phyloP scores from a whole-genome alignment of 2,888 invertebrate species.

The Lycia hirtaria region DNA sequence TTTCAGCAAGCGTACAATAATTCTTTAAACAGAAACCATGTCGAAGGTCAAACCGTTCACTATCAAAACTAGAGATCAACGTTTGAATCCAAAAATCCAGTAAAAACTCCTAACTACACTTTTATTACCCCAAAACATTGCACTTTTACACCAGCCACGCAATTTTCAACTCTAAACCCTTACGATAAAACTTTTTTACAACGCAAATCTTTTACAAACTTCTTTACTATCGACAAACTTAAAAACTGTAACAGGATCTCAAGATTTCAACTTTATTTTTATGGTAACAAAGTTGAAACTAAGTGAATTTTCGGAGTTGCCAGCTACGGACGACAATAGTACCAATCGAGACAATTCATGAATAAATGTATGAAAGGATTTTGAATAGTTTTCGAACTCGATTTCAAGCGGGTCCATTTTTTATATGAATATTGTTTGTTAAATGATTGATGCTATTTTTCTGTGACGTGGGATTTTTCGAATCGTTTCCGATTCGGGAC shows the following conservation, averaged over 20 bases:
- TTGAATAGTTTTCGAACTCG: slow-evolving; percentile 42
- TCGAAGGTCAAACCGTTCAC: slow-evolving; percentile 16
- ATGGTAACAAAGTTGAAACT: slow-evolving; percentile 12
- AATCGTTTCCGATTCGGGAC: slow-evolving; percentile 11
- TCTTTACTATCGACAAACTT: slow-evolving; percentile 31
- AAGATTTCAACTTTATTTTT: slow-evolving; percentile 25
- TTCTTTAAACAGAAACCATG: slow-evolving; percentile 5
- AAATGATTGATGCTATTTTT: slow-evolving; percentile 34
- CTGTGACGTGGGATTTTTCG: slow-evolving; percentile 13
- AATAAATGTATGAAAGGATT: slow-evolving; percentile 48
- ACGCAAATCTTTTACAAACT: slow-evolving; percentile 36
- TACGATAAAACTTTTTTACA: slow-evolving; percentile 29
- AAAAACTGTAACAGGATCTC: background rate
- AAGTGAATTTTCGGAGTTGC: slow-evolving; percentile 24
- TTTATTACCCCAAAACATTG: slow-evolving; percentile 33
- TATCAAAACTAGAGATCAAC: slow-evolving; percentile 22
- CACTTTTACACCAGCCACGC: slow-evolving; percentile 3
- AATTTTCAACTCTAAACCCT: slow-evolving; percentile 35
- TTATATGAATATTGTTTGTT: slow-evolving; percentile 45
- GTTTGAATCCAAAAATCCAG: slow-evolving; percentile 41
- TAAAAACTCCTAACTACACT: slow-evolving; percentile 40
- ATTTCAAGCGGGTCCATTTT: slow-evolving; percentile 40
- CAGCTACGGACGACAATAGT: slow-evolving; percentile 43
- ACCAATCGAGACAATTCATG: slow-evolving; percentile 46
- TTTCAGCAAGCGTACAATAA: too few species aligned